Evolutionary conservation across 2,888 invertebrate species (phyloP), one percentile per base, ranked within the genome.

Genomic region (Agonopterix alstromeriana): DNA sequence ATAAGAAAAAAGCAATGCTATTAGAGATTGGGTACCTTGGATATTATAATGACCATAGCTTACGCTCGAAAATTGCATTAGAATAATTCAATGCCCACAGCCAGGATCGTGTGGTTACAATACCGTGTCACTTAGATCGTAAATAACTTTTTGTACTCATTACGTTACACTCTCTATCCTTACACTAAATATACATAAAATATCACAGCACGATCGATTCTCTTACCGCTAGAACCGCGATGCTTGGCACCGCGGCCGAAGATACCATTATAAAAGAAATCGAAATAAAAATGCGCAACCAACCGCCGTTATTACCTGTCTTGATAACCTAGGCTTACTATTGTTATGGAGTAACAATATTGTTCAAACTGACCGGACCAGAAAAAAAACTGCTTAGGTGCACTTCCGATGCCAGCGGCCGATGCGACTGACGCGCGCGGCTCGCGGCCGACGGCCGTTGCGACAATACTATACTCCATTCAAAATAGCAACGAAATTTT

Each of bases 151-250:
- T 81, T 84, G 84, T 86, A 86, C 85, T 81, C 76, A 65, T 77
- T 73, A 65, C 77, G 65, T 77, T 77, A 77, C 77, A 66, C 75
- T 71, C 73, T 64, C 72, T 77, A 77, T 66, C 52, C 83, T 83
- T 83, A 84, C 65, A 67, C 79, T 85, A 85, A 78, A 82, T 84
- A 82, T 87, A 87, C 83, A 87, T 84, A 83, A 87, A 87, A 88
- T 88, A 88, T 88, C 87, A 88, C 87, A 88, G 87, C 87, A 87
- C 86, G 80, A 87, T 87, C 87, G 86, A 86, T 88, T 84, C 85
- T 74, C 87, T 87, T 87, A 87, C 77, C 27, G 66, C 87, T 86
- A 86, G 74, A 71, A 71, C 63, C 75, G 60, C 67, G 67, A 71
- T 77, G 87, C 87, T 86, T 79, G 61, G 87, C 87, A 70, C 64